Evolutionary conservation across 1,140 invertebrate genomes (phyloP).

Genomic region (Asbolus verrucosus): DNA sequence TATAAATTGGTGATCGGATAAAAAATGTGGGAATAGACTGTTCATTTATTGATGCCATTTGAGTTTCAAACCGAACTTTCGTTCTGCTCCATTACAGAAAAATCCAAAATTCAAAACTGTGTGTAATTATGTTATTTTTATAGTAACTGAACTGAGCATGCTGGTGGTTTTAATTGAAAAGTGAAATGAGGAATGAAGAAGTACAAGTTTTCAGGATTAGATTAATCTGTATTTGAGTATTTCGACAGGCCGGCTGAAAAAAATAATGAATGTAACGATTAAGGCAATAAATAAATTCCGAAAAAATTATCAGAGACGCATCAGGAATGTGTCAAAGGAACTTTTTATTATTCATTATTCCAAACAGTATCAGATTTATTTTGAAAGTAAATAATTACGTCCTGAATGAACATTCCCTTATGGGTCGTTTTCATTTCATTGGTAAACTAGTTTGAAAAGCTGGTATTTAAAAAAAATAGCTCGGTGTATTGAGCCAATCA

Average conservation of each 20-base stretch:
- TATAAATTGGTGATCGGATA: too few relatives aligned
- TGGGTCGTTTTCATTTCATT: slow-evolving; percentile 18
- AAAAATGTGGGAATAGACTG: too few relatives aligned
- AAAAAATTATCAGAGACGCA: background rate
- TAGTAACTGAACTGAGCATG: too few relatives aligned
- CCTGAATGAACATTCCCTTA: slow-evolving; percentile 40
- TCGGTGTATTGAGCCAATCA: slow-evolving; percentile 43
- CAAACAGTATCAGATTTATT: slow-evolving; percentile 30
- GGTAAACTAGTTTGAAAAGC: slow-evolving; percentile 44
- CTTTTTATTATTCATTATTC: slow-evolving; percentile 36
- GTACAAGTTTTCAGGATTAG: too few relatives aligned
- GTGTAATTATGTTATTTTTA: too few relatives aligned
- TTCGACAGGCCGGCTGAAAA: background rate
- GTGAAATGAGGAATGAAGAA: too few relatives aligned
- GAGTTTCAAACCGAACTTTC: too few relatives aligned
- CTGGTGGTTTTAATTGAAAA: too few relatives aligned
- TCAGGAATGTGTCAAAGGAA: slow-evolving; percentile 15
- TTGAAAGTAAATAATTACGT: slow-evolving; percentile 21
- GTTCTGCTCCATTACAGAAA: too few relatives aligned
- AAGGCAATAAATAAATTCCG: background rate
- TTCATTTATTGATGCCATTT: too few relatives aligned
- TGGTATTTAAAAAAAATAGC: slow-evolving; percentile 47
- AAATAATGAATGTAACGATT: slow-evolving; percentile 29
- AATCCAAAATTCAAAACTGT: too few relatives aligned
- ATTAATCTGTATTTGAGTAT: too few relatives aligned